Base-by-base conservation (phyloP, 2,113 vertebrate genomes). In the Vanacampus margaritifer region DNA sequence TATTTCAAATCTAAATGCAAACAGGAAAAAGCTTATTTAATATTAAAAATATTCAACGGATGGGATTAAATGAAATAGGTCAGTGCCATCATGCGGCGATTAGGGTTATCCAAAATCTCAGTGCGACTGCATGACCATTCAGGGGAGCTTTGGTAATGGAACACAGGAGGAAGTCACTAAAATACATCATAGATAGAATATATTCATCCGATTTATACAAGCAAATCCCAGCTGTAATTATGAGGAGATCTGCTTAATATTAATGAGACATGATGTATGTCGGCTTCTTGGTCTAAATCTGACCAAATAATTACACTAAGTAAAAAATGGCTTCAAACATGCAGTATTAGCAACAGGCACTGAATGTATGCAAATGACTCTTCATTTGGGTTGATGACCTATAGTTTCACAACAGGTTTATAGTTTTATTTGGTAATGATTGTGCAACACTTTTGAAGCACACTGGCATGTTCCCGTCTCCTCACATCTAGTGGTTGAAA, bases 181-280 rank as follows among this genome's bases (percentile, higher is more conserved):
- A 82, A 65, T 21, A 54, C 43, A 73, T 76, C 24, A 67, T 54
- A 12, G 56, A 78, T 59, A 11, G 51, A 80, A 67, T 62, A 54
- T 69, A 54, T 73, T 58, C 19, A 53, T 72, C 28, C 74, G 69
- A 63, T 71, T 76, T 26, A 65, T 36, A 59, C 24, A 74, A 61
- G 54, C 53, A 69, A 81, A 83, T 79, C 76, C 59, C 53, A 61
- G 58, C 71, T 67, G 59, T 83, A 79, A 78, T 84, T 79, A 69
- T 73, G 65, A 68, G 41, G 39, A 43, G 68, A 67, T 81, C 51
- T 66, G 48, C 67, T 57, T 13, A 62, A 65, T 39, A 56, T 65
- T 67, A 76, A 72, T 73, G 43, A 79, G 58, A 53, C 60, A 69
- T 46, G 6, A 14, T 6, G 43, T 43, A 61, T 65, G 69, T 50